A percentile compares a stretch with the other conserved stretches of the same genome.
Conservation (phyloP, 64 coral and sea anemone genomes). For the Dendronephthya gigantea region DNA sequence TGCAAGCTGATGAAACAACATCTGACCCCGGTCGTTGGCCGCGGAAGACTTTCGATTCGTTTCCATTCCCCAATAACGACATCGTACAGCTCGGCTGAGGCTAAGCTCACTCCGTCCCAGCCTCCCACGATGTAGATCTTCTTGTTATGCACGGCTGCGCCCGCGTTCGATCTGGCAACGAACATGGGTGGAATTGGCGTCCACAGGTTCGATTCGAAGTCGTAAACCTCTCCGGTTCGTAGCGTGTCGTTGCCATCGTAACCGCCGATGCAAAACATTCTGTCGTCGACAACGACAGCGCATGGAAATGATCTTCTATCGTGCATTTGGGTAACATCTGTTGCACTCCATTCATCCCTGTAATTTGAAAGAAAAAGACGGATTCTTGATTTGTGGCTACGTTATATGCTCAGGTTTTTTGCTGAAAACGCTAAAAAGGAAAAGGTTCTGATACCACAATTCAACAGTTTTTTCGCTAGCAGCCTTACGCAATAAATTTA, state of each 20-base stretch:
- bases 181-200: conserved; percentile 68
- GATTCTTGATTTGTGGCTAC: not conserved
- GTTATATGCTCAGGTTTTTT: no score
- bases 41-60: conserved; percentile 66
- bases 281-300: conserved; percentile 76
- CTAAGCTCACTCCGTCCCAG: conserved; percentile 92
- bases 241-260: conserved; percentile 97
- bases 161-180: conserved; percentile 85
- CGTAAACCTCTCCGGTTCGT: conserved; percentile 72
- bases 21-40: conserved; percentile 94
- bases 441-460: no score
- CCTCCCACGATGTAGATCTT: conserved; percentile 92
- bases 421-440: no score
- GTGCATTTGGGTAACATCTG: conserved; percentile 82
- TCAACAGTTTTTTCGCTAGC: no score
- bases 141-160: conserved; percentile 88
- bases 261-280: conserved; percentile 90
- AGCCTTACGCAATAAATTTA: no score
- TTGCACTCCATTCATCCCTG: conserved; percentile 87
- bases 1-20: conserved; percentile 92
- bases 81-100: conserved; percentile 83
- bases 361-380: not conserved
- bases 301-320: conserved; percentile 91
- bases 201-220: conserved; percentile 73
- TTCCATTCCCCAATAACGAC: conserved; percentile 76